Conservation (phyloP, 2,113 vertebrate species). For the Ammodytes dubius region DNA sequence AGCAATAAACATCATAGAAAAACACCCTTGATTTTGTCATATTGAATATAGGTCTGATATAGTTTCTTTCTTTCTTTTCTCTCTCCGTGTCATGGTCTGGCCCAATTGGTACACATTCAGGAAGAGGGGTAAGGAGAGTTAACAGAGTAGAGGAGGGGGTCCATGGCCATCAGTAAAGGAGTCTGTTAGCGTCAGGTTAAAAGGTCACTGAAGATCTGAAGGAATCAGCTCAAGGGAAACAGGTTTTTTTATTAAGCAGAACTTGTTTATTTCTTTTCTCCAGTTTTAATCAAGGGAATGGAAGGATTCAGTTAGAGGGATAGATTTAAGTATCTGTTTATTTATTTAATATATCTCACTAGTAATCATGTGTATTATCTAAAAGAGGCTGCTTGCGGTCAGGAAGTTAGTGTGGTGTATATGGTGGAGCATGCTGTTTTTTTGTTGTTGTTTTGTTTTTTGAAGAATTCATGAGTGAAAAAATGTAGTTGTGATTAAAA, state of each 20-base stretch:
- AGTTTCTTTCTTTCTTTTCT: background rate
- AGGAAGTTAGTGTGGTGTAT: conserved; percentile 56
- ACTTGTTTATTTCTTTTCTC: background rate
- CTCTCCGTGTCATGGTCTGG: conserved; percentile 65
- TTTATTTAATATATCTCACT: conserved; percentile 4
- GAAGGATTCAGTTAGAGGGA: conserved; percentile 67
- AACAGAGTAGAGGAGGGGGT: conserved; percentile 62
- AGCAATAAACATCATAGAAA: conserved; percentile 22
- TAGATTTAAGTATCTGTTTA: conserved; percentile 21
- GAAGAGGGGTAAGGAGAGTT: conserved; percentile 64
- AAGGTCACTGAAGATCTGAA: conserved; percentile 33
- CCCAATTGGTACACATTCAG: conserved; percentile 86
- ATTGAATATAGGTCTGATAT: background rate
- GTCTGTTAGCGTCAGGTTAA: conserved; percentile 75
- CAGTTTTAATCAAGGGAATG: conserved; percentile 56
- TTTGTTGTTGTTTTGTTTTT: background rate
- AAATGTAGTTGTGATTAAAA: conserved; percentile 14
- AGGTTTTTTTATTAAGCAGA: conserved; percentile 26
- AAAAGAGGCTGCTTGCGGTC: conserved; percentile 71
- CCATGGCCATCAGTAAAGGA: conserved; percentile 50
- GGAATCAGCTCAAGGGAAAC: conserved; percentile 41
- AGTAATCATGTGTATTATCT: conserved; percentile 4
- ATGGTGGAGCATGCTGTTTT: background rate
- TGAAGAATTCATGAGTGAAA: background rate
- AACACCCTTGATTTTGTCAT: background rate